Percentiles rank a stretch among this genome's conserved stretches.
Conservation (phyloP, 2,888 invertebrate genomes). For the Colletes collaris region DNA sequence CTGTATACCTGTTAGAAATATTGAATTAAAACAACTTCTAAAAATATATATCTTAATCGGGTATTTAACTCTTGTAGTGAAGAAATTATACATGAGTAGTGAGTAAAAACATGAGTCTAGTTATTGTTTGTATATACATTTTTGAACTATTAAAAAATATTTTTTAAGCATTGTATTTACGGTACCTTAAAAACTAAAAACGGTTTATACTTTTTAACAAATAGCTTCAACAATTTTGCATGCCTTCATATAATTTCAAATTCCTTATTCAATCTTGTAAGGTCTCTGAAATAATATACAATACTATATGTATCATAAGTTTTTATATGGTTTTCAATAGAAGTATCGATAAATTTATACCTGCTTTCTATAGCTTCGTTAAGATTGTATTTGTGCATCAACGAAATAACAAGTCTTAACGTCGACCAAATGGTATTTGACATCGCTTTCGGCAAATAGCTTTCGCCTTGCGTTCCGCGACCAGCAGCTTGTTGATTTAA, state of each 20-base stretch:
- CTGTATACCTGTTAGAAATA: conserved; percentile 39
- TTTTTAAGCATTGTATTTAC: conserved; percentile 45
- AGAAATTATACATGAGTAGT: conserved; percentile 21
- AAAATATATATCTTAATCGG: conserved; percentile 41
- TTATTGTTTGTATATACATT: conserved; percentile 48
- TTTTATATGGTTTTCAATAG: neutral
- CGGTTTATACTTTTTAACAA: conserved; percentile 43
- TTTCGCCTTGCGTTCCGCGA: conserved; percentile 84
- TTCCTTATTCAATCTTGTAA: conserved; percentile 81
- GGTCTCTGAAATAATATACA: conserved; percentile 80
- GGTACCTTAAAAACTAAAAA: conserved; percentile 39
- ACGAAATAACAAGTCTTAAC: conserved; percentile 92
- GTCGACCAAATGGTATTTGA: conserved; percentile 98
- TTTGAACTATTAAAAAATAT: conserved; percentile 54
- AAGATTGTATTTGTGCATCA: conserved; percentile 87
- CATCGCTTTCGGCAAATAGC: conserved; percentile 85
- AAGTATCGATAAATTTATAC: conserved; percentile 68
- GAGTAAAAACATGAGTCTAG: conserved; percentile 24
- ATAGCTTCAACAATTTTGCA: conserved; percentile 40
- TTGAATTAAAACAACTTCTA: conserved; percentile 47
- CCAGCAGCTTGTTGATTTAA: conserved; percentile 95
- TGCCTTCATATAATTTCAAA: conserved; percentile 80
- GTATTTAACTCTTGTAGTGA: conserved; percentile 36
- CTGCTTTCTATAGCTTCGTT: conserved; percentile 84
- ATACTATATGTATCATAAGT: conserved; percentile 2